Conservation (phyloP, 2,888 invertebrate genomes). For the Hypena proboscidalis region DNA sequence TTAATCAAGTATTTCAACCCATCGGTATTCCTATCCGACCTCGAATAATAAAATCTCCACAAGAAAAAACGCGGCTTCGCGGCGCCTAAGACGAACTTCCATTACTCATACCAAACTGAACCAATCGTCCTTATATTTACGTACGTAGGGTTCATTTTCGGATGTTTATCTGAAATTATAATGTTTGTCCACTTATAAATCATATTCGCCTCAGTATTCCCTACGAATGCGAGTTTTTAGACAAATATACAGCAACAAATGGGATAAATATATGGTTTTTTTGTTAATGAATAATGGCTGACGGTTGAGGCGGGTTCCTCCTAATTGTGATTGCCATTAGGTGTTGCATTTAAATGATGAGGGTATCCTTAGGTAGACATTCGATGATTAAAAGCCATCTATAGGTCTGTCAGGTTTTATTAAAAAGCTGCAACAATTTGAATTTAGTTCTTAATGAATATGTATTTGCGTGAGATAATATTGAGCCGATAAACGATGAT, state of each 20-base stretch:
- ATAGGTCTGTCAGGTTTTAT: slow-evolving; percentile 5
- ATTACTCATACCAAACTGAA: slow-evolving; percentile 21
- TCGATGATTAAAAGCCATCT: slow-evolving; percentile 20
- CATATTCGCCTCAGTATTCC: slow-evolving; percentile 73
- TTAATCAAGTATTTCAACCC: slow-evolving; percentile 39
- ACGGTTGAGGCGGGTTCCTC: slow-evolving; percentile 50
- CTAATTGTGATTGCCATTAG: slow-evolving; percentile 60
- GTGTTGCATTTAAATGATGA: slow-evolving; percentile 42
- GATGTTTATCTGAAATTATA: slow-evolving; percentile 8
- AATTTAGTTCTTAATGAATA: neutral
- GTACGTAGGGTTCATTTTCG: slow-evolving; percentile 41
- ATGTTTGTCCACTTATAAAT: slow-evolving; percentile 65
- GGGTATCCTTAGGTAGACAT: slow-evolving; percentile 28
- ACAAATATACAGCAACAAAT: slow-evolving; percentile 71
- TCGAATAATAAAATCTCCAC: slow-evolving; percentile 73
- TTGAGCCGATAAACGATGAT: neutral
- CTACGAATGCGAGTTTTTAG: slow-evolving; percentile 77
- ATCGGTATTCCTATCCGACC: slow-evolving; percentile 71
- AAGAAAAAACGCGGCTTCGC: slow-evolving; percentile 71
- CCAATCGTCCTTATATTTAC: slow-evolving; percentile 35
- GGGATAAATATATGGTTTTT: slow-evolving; percentile 64
- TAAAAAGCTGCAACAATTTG: neutral
- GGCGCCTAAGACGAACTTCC: slow-evolving; percentile 70
- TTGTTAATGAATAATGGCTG: slow-evolving; percentile 61
- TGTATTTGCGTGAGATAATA: slow-evolving; percentile 2